phyloP scores from a whole-genome alignment of 1,140 invertebrate genomes.

The Venustaconcha ellipsiformis region DNA sequence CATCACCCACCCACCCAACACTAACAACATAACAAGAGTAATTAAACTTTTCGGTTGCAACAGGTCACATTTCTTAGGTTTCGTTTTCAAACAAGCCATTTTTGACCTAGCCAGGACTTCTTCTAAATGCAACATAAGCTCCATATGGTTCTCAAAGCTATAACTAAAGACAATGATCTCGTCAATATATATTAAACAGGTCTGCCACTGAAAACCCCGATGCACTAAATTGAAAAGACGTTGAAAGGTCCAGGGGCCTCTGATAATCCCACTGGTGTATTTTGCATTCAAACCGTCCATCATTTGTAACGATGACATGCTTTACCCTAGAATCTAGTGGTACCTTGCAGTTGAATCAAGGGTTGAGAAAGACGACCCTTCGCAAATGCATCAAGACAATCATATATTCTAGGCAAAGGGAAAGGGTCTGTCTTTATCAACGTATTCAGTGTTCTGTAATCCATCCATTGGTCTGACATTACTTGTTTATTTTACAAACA shows the following conservation, averaged over 20 bases:
- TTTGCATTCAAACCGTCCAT: conserved; percentile 24
- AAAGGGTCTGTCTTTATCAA: conserved; percentile 68
- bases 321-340: conserved; percentile 65
- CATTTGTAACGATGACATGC: conserved; percentile 20
- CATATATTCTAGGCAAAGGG: conserved; percentile 71
- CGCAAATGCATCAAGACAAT: conserved; percentile 61
- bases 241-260: conserved; percentile 10
- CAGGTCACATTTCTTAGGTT: conserved; percentile 35
- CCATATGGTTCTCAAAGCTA: conserved; percentile 23
- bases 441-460: conserved; percentile 70
- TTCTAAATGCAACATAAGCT: conserved; percentile 17
- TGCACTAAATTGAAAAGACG: conserved; percentile 15
- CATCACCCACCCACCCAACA: conserved; percentile 7
- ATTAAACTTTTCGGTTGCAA: conserved; percentile 39
- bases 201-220: conserved; percentile 12
- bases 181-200: conserved; percentile 29
- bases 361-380: conserved; percentile 64
- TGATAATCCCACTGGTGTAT: conserved; percentile 11
- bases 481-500: conserved; percentile 71
- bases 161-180: conserved; percentile 41
- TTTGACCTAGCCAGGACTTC: conserved; percentile 23
- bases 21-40: conserved; percentile 33
- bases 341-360: conserved; percentile 71
- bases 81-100: conserved; percentile 30
- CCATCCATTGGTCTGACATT: conserved; percentile 66